A percentile compares a stretch with the other conserved stretches of the same genome.
Evolutionary conservation across 2,113 vertebrate genomes (phyloP).

Genomic region (Archocentrus centrarchus): DNA sequence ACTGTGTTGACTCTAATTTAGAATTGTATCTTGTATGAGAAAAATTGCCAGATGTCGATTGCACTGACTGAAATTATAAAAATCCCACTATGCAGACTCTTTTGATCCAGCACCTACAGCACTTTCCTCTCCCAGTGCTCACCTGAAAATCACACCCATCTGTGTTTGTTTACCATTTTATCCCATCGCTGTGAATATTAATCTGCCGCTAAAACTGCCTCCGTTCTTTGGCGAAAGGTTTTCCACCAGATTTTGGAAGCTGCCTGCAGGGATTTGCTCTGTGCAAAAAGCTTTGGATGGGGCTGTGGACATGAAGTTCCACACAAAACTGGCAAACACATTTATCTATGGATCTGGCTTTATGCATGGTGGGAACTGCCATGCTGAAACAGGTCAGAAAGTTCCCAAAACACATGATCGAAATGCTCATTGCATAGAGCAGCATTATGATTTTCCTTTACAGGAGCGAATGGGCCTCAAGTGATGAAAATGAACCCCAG

Average conservation of each 20-base stretch:
- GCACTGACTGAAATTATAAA: neutral
- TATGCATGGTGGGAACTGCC: no score
- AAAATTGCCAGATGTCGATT: no score
- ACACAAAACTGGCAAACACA: neutral
- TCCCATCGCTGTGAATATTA: neutral
- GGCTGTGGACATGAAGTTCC: neutral
- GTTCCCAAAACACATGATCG: neutral
- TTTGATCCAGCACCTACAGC: neutral
- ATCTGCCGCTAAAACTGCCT: constrained; percentile 9
- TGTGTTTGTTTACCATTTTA: neutral
- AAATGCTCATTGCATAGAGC: neutral
- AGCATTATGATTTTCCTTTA: neutral
- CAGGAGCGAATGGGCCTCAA: neutral
- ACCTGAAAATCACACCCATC: constrained; percentile 1
- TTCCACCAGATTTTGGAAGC: neutral
- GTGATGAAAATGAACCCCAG: neutral
- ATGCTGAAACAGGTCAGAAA: neutral
- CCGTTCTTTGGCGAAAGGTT: neutral
- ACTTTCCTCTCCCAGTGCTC: neutral
- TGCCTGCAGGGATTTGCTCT: neutral
- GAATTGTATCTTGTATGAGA: no score
- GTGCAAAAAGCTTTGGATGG: neutral
- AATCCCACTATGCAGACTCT: neutral
- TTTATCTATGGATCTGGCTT: constrained; percentile 2
- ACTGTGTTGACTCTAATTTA: no score